A percentile compares a stretch with the other conserved stretches of the same genome.
These are phyloP conservation scores for Cranoglanis bouderius DNA, from an alignment of 2,113 vertebrate genomes.

Conservation along the genomic window DNA sequence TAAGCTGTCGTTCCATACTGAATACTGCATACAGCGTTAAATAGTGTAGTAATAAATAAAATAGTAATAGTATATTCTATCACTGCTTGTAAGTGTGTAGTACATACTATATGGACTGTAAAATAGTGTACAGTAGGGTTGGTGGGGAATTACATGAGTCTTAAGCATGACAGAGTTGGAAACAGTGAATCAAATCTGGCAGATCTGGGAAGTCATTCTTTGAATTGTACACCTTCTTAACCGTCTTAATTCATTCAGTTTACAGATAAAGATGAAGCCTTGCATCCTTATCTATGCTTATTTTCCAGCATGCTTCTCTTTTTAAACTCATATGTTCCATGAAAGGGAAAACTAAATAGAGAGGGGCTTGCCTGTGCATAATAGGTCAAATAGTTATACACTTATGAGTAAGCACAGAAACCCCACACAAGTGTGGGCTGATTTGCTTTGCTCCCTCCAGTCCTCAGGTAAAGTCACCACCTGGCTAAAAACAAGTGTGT, in stretches of 20 bases:
- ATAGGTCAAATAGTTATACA: neutral
- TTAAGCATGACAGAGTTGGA: neutral
- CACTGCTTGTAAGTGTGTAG: neutral
- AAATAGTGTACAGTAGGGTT: neutral
- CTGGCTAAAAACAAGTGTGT: neutral
- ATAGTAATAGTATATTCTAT: neutral
- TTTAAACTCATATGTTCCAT: neutral
- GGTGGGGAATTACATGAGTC: neutral
- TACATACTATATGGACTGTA: neutral
- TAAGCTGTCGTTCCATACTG: neutral
- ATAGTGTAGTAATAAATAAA: too few relatives aligned
- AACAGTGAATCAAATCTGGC: neutral
- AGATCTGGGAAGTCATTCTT: neutral
- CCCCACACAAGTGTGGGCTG: neutral
- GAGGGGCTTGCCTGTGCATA: slow-evolving; percentile 17
- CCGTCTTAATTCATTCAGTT: neutral
- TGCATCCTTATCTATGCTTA: neutral
- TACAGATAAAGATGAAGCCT: neutral
- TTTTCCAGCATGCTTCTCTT: neutral
- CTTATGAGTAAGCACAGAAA: slow-evolving; percentile 31
- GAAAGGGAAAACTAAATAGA: neutral
- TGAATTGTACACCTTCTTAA: neutral
- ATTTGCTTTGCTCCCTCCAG: neutral
- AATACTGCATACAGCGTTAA: neutral
- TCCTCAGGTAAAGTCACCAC: neutral